Evolutionary conservation across 2,113 vertebrate species (phyloP).

Genomic region (Sardina pilchardus): DNA sequence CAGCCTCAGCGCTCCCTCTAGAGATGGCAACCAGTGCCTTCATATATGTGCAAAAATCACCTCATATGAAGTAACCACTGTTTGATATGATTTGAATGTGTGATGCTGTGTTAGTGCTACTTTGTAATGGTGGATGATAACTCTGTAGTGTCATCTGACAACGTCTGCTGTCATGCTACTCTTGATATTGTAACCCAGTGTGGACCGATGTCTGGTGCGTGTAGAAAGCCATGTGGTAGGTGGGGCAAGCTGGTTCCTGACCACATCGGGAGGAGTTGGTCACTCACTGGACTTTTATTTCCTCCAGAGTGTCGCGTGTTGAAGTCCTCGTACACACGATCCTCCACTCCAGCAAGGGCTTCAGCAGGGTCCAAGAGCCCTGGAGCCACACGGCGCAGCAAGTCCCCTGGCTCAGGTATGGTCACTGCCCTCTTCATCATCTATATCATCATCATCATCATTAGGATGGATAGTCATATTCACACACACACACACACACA

Average conservation of each 20-base stretch:
- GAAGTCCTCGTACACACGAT: slow-evolving; percentile 81
- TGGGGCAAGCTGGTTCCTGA: background rate
- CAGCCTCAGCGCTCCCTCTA: background rate
- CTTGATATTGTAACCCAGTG: background rate
- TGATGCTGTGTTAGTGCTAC: too few species aligned
- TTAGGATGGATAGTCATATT: background rate
- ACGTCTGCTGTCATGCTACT: too few species aligned
- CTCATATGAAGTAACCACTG: background rate
- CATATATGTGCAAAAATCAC: background rate
- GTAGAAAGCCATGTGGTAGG: background rate
- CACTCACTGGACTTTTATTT: slow-evolving; percentile 39
- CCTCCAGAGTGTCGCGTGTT: slow-evolving; percentile 86
- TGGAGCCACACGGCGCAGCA: slow-evolving; percentile 82
- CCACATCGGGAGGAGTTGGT: background rate
- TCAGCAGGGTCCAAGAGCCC: slow-evolving; percentile 84
- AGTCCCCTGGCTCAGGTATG: slow-evolving; percentile 89
- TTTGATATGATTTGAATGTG: background rate
- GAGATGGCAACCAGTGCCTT: background rate
- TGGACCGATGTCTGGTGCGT: background rate
- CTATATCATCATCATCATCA: background rate
- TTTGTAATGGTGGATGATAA: background rate
- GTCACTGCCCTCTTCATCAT: background rate
- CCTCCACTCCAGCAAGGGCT: slow-evolving; percentile 71
- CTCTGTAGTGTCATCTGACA: background rate
- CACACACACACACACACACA: slow-evolving; percentile 1